Evolutionary conservation across 2,113 vertebrate genomes (phyloP).

Genomic region (Hyaena hyaena): DNA sequence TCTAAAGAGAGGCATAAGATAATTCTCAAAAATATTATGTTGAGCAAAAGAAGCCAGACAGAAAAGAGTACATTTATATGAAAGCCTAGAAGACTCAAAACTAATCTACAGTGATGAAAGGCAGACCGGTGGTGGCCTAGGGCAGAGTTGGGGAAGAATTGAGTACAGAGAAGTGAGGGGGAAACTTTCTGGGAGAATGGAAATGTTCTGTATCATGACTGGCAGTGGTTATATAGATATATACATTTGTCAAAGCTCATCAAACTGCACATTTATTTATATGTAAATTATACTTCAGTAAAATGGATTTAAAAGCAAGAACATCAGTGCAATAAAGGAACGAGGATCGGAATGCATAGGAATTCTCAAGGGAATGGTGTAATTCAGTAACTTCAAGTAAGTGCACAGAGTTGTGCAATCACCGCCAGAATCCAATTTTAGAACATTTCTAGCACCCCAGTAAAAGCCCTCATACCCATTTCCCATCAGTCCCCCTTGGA

Average conservation of each 20-base stretch:
- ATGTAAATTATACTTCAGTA: constrained; percentile 1
- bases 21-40: background rate
- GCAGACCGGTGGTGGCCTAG: constrained; percentile 23
- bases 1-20: constrained; percentile 3
- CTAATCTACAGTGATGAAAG: constrained; percentile 14
- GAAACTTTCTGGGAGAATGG: background rate
- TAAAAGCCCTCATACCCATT: background rate
- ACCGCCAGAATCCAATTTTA: background rate
- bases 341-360: background rate
- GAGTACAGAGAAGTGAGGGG: background rate
- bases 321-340: background rate
- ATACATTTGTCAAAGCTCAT: background rate
- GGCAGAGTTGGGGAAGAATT: background rate
- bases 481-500: background rate
- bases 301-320: constrained; percentile 28
- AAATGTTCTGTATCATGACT: background rate
- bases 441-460: background rate
- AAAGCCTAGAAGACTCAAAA: constrained; percentile 25
- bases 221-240: background rate
- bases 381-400: background rate
- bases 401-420: background rate
- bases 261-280: background rate
- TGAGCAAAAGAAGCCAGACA: background rate
- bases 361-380: background rate
- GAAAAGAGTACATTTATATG: background rate